Evolutionary conservation across 1,140 invertebrate species (phyloP).

Genomic region (Adelges cooleyi): DNA sequence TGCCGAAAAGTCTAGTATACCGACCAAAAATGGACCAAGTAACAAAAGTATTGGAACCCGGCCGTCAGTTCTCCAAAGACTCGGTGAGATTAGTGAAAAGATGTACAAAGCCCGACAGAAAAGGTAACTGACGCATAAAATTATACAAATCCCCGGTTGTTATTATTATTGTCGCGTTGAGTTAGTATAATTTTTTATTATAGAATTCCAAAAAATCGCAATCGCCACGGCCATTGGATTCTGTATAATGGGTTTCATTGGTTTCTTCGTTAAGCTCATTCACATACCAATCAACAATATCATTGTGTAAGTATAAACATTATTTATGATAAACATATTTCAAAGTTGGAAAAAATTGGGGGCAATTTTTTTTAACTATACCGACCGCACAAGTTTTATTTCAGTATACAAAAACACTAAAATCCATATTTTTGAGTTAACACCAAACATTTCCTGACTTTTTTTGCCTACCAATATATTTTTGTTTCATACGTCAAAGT

Average conservation of each 20-base stretch:
- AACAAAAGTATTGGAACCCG: constrained; percentile 86
- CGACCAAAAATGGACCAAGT: constrained; percentile 96
- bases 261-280: constrained; percentile 99
- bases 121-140: constrained; percentile 53
- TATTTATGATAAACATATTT: neutral
- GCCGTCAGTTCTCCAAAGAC: constrained; percentile 92
- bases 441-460: too few species aligned
- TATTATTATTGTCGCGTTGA: neutral
- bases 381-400: too few species aligned
- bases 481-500: too few species aligned
- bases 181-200: constrained; percentile 39
- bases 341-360: too few species aligned
- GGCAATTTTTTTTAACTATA: too few species aligned
- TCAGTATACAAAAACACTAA: too few species aligned
- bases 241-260: constrained; percentile 99
- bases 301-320: constrained; percentile 64
- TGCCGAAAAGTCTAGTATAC: too few species aligned
- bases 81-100: constrained; percentile 94
- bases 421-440: too few species aligned
- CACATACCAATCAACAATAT: constrained; percentile 99
- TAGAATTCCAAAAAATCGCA: constrained; percentile 99
- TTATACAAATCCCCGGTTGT: neutral
- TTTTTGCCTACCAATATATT: too few species aligned
- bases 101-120: constrained; percentile 98
- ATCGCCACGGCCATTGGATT: constrained; percentile 99